Base-by-base conservation (phyloP, 2,797 vertebrate species). In the Sebastes vulpes region DNA sequence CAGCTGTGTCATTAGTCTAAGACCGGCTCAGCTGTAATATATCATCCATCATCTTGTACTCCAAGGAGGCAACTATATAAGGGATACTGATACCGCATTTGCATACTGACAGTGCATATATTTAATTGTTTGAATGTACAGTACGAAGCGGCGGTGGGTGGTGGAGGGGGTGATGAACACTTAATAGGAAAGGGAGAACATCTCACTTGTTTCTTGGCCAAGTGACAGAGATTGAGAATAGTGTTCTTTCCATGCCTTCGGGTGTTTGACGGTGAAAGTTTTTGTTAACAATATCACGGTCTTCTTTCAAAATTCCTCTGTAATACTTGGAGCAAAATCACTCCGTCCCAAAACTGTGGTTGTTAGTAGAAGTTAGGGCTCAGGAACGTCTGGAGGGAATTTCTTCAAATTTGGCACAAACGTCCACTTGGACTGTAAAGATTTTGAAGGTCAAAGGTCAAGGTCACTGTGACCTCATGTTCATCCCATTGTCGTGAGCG, bases 41-140 rank as follows among this genome's bases (percentile, higher is more conserved):
- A 90, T 90, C 89, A 94, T 94, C 91, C 92, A 93, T 94, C 93
- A 93, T 92, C 77, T 79, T 90, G 86, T 83, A 79, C 89, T 88
- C 88, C 60, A 67, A 92, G 87, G 91, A 91, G 84, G 69, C 71
- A 78, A 76, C 83, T 91, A 76, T 84, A 75, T 85, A 76, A 76
- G 77, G 79, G 72, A 92, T 83, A 87, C 83, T 77, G 85, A 89
- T 86, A 61, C 65, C 1, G 28, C 74, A 92, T 91, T 92, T 93
- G 89, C 91, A 91, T 93, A 91, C 83, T 75, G 67, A 74, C 76
- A 75, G 56, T 80, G 82, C 77, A 78, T 84, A 59, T 75, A 83
- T 87, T 86, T 87, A 91, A 91, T 84, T 88, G 79, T 85, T 82
- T 89, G 54, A 71, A 86, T 86, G 69, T 84, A 64, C 61, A 57